Conservation (phyloP, 2,888 invertebrate species). For the Eupithecia centaureata region DNA sequence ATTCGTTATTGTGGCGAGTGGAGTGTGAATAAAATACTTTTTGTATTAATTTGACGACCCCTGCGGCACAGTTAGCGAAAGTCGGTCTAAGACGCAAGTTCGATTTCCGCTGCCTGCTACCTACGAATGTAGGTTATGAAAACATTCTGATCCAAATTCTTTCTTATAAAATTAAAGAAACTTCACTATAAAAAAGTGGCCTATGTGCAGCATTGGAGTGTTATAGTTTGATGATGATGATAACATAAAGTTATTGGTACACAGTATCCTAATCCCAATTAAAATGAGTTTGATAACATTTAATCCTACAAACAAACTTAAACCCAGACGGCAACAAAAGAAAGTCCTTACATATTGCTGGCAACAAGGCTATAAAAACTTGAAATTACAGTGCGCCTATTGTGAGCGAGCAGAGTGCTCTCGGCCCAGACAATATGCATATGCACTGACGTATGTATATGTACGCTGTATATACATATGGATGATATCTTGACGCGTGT, state of each 20-base stretch:
- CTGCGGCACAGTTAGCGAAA: not conserved
- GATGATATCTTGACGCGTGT: conserved; percentile 24
- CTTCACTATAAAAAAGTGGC: too few relatives aligned
- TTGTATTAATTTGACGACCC: not conserved
- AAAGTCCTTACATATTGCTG: conserved; percentile 28
- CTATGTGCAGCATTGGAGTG: too few relatives aligned
- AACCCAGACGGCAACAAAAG: conserved; percentile 25
- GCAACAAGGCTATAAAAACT: conserved; percentile 62
- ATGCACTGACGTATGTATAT: too few relatives aligned
- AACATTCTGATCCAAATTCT: too few relatives aligned
- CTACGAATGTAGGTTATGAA: too few relatives aligned
- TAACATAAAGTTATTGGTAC: too few relatives aligned
- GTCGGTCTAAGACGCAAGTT: not conserved
- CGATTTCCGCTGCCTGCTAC: not conserved
- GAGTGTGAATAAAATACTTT: not conserved
- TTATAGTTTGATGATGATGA: too few relatives aligned
- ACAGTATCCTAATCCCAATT: not conserved
- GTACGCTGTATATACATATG: too few relatives aligned
- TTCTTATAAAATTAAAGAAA: too few relatives aligned
- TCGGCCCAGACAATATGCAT: conserved; percentile 73
- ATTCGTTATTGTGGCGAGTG: not conserved
- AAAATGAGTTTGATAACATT: not conserved
- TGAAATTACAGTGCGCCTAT: conserved; percentile 65
- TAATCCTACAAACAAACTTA: not conserved
- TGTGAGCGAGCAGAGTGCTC: conserved; percentile 66